phyloP scores from a whole-genome alignment of 2,797 vertebrate genomes.

The Carduelis carduelis region DNA sequence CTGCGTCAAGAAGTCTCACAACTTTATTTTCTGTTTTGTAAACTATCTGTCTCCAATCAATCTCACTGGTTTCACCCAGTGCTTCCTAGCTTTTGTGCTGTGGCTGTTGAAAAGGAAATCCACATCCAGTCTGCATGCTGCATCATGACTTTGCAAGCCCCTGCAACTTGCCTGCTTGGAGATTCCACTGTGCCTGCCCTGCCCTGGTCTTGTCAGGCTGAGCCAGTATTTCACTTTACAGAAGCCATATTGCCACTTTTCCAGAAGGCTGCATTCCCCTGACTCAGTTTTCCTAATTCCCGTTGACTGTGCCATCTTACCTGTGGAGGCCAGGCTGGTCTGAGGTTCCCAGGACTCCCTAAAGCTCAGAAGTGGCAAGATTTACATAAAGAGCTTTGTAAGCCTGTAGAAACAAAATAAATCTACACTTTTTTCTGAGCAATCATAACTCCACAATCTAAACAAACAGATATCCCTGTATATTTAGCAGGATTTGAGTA shows the following conservation, averaged over 20 bases:
- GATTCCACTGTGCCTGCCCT: not conserved
- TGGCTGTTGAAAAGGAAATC: not conserved
- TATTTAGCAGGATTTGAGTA: not conserved
- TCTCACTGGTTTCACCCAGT: not conserved
- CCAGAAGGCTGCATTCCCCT: not conserved
- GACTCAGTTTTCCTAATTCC: not conserved
- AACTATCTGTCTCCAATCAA: not conserved
- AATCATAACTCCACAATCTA: not conserved
- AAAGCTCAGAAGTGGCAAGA: not conserved
- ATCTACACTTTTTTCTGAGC: not conserved
- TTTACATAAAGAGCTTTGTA: not conserved
- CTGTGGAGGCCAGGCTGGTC: not conserved
- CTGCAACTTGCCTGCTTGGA: not conserved
- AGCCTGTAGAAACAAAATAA: not conserved
- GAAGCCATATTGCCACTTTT: not conserved
- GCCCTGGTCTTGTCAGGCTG: not conserved
- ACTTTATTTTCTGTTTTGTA: not conserved
- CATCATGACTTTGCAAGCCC: not conserved
- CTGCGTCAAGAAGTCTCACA: not conserved
- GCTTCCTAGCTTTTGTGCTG: not conserved
- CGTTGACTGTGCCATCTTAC: not conserved
- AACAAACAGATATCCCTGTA: not conserved
- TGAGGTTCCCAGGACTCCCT: not conserved
- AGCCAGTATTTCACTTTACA: not conserved
- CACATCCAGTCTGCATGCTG: not conserved